Percentiles rank a stretch among this genome's conserved stretches.
Evolutionary conservation across 2,797 vertebrate genomes (phyloP).

Genomic region (Eulemur mongoz): DNA sequence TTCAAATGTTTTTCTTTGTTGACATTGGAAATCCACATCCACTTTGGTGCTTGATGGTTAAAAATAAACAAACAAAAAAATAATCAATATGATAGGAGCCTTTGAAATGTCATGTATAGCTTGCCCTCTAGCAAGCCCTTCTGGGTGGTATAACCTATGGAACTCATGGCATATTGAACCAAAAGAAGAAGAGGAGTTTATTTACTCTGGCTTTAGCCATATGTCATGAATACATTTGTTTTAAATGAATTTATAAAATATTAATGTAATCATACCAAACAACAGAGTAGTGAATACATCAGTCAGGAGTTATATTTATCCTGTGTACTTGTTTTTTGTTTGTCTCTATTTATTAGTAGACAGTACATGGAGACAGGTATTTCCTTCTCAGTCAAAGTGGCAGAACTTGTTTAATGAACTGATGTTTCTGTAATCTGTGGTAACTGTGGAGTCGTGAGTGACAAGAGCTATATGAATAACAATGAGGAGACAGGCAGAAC

Average conservation of each 20-base stretch:
- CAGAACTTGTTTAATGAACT: slow-evolving; percentile 72
- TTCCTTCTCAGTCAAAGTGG: slow-evolving; percentile 61
- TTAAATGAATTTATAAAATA: slow-evolving; percentile 78
- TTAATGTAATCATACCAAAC: slow-evolving; percentile 74
- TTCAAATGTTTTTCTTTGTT: slow-evolving; percentile 34
- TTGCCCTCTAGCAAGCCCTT: slow-evolving; percentile 38
- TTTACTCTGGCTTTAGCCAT: slow-evolving; percentile 62
- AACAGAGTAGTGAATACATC: slow-evolving; percentile 55
- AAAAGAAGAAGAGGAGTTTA: slow-evolving; percentile 45
- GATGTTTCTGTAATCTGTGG: slow-evolving; percentile 68
- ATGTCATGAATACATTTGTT: slow-evolving; percentile 68
- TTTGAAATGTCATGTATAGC: slow-evolving; percentile 49
- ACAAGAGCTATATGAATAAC: slow-evolving; percentile 72
- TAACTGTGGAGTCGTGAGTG: slow-evolving; percentile 64
- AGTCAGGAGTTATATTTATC: slow-evolving; percentile 72
- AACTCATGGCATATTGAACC: slow-evolving; percentile 56
- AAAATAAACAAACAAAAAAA: slow-evolving; percentile 54
- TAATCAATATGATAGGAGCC: slow-evolving; percentile 25
- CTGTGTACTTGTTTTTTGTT: slow-evolving; percentile 67
- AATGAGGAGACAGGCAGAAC: slow-evolving; percentile 57
- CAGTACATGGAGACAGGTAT: slow-evolving; percentile 52
- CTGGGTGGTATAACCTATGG: not conserved
- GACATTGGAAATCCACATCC: slow-evolving; percentile 37
- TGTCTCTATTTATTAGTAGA: slow-evolving; percentile 70
- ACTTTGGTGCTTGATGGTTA: slow-evolving; percentile 41